Conservation (phyloP, 2,113 vertebrate genomes). For the Nesogale talazaci region DNA sequence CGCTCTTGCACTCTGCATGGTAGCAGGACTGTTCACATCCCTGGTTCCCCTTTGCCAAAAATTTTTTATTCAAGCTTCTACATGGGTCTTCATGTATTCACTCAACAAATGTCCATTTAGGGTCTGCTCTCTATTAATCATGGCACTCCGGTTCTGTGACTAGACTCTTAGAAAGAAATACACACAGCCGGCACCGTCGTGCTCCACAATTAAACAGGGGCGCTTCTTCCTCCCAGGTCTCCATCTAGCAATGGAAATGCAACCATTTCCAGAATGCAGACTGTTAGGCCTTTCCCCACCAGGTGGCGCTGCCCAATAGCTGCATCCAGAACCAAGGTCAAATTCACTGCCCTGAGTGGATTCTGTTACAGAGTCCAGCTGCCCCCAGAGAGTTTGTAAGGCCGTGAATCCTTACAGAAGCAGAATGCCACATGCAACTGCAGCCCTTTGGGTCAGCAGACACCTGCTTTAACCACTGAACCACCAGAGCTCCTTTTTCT, state of each 20-base stretch:
- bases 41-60: no score
- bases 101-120: background rate
- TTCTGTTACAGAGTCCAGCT: no score
- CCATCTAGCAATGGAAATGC: background rate
- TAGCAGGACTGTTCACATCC: no score
- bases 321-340: no score
- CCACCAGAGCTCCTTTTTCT: background rate
- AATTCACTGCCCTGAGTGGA: no score
- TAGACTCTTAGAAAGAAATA: background rate
- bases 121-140: background rate
- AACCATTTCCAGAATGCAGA: background rate
- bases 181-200: background rate
- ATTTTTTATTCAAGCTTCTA: background rate
- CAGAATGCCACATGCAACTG: no score
- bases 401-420: no score
- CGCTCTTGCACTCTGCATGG: no score
- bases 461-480: background rate
- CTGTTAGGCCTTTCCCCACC: background rate
- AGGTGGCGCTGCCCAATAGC: slow-evolving; percentile 19
- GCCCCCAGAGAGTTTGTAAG: background rate
- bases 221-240: fast-evolving
- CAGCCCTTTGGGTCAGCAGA: background rate
- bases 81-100: background rate
- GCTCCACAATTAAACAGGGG: fast-evolving
- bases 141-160: background rate